Evolutionary conservation across 92 coral and sea anemone genomes (phyloP).

Genomic region (Palythoa grandiflora): DNA sequence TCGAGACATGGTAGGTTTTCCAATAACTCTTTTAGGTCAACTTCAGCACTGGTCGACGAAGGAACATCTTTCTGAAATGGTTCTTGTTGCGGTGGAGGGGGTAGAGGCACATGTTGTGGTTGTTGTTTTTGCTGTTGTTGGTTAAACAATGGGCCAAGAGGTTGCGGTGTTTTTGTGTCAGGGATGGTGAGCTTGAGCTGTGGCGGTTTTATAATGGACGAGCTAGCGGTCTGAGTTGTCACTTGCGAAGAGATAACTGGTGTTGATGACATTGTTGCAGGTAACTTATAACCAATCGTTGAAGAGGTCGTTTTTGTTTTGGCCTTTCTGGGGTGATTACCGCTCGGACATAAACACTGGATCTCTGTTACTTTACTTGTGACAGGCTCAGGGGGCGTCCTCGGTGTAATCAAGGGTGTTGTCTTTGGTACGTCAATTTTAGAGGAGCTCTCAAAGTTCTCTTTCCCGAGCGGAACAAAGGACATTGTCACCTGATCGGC

Average conservation of each 20-base stretch:
- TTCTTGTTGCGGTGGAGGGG: not conserved
- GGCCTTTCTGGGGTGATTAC: constrained; percentile 32
- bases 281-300: constrained; percentile 33
- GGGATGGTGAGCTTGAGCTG: constrained; percentile 35
- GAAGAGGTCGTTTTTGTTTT: constrained; percentile 30
- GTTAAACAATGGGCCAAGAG: constrained; percentile 31
- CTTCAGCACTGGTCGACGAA: constrained; percentile 28
- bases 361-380: constrained; percentile 33
- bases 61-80: constrained; percentile 30
- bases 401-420: constrained; percentile 34
- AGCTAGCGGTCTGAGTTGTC: constrained; percentile 28
- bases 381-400: constrained; percentile 39
- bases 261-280: constrained; percentile 34
- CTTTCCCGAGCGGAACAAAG: constrained; percentile 35
- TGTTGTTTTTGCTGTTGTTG: constrained; percentile 34
- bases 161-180: constrained; percentile 32
- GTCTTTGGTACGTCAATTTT: constrained; percentile 27
- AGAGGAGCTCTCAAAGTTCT: constrained; percentile 37
- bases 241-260: constrained; percentile 31
- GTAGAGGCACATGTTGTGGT: constrained; percentile 17
- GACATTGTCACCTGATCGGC: constrained; percentile 37
- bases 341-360: constrained; percentile 37
- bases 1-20: constrained; percentile 33
- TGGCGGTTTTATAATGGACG: constrained; percentile 31
- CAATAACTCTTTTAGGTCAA: constrained; percentile 34